phyloP scores from a whole-genome alignment of 2,888 invertebrate species.

The Argynnis bischoffii region DNA sequence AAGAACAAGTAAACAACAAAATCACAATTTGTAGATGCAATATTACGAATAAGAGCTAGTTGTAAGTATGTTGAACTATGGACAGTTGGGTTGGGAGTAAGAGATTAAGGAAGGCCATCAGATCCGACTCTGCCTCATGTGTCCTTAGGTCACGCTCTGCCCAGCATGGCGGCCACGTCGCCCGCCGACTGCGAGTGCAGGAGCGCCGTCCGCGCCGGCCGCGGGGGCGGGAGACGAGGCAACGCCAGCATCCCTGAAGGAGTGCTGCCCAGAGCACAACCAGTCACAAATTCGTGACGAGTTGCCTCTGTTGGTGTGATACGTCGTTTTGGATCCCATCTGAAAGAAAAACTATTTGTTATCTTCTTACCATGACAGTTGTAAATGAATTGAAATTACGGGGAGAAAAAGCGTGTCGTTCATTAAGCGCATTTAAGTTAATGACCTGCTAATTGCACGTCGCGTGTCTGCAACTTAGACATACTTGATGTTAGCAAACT shows the following conservation, averaged over 20 bases:
- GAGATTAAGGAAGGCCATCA: constrained; percentile 32
- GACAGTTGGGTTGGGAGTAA: neutral
- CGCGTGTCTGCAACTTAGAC: no score
- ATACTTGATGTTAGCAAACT: no score
- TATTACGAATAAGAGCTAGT: neutral
- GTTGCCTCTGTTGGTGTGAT: constrained; percentile 96
- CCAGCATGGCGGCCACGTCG: constrained; percentile 85
- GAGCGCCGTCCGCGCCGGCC: constrained; percentile 67
- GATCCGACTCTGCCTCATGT: constrained; percentile 57
- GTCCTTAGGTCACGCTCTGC: constrained; percentile 82
- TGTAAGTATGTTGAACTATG: neutral
- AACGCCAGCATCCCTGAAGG: constrained; percentile 76
- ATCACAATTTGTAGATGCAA: neutral
- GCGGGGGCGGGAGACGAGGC: constrained; percentile 64
- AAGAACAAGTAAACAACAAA: neutral
- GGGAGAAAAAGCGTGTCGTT: no score
- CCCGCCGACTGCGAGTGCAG: constrained; percentile 85
- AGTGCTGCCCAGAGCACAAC: constrained; percentile 68
- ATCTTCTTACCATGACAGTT: neutral
- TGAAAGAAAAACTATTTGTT: constrained; percentile 53
- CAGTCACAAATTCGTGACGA: constrained; percentile 91
- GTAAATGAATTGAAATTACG: no score
- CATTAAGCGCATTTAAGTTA: no score
- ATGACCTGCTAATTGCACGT: no score
- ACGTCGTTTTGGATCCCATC: constrained; percentile 96